These are phyloP conservation scores for Temnothorax nylanderi DNA, from an alignment of 1,140 invertebrate species.

Conservation along the genomic window DNA sequence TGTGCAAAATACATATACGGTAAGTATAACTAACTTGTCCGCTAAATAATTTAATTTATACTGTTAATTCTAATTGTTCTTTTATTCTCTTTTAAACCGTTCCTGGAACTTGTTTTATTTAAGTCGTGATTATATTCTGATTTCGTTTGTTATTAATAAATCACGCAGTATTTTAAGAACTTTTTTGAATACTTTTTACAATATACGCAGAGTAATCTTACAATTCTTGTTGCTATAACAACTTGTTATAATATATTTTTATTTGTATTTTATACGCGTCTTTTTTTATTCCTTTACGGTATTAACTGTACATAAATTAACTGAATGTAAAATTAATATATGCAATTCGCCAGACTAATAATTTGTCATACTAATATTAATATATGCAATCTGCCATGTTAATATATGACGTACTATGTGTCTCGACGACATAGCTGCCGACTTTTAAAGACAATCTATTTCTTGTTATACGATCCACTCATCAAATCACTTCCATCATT, in stretches of 20 bases:
- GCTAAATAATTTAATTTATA: background rate
- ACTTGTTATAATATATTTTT: conserved; percentile 2
- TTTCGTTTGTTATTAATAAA: background rate
- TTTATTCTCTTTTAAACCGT: background rate
- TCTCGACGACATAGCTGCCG: no score
- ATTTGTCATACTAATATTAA: no score
- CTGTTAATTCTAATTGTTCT: background rate
- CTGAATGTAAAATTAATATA: no score
- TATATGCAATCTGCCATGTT: no score
- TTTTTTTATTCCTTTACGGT: background rate
- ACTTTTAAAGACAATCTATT: background rate
- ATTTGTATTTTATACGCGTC: background rate
- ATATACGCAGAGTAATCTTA: background rate
- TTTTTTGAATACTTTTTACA: background rate
- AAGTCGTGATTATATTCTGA: background rate
- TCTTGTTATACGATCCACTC: background rate
- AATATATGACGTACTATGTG: no score
- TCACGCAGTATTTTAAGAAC: background rate
- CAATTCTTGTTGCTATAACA: background rate
- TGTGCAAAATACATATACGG: no score
- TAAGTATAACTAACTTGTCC: background rate
- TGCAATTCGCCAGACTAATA: no score
- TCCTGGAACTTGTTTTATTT: background rate
- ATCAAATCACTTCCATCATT: background rate
- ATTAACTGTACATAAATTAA: background rate